Evolutionary conservation across 2,888 invertebrate genomes (phyloP).

Genomic region (Pseudeuparius sepicola): DNA sequence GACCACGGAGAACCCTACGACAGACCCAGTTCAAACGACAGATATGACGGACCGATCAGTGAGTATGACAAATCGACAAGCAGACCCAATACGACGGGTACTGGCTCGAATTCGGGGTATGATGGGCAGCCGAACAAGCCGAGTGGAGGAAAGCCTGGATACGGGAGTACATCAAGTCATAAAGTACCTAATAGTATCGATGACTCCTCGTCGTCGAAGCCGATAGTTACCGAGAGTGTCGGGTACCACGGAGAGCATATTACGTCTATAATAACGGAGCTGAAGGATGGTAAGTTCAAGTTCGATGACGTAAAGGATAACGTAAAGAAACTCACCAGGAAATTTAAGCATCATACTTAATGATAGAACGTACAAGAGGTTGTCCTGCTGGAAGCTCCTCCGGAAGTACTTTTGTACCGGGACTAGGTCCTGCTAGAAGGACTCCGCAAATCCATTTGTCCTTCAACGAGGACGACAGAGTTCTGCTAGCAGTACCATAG

Average conservation of each 20-base stretch:
- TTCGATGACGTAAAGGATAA: too few relatives aligned
- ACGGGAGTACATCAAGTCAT: too few relatives aligned
- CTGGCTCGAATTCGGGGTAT: neutral
- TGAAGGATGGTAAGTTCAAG: slow-evolving; percentile 31
- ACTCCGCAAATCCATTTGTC: too few relatives aligned
- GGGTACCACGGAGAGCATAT: slow-evolving; percentile 34
- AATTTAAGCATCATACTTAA: too few relatives aligned
- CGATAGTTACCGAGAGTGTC: slow-evolving; percentile 30
- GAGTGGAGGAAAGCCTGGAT: neutral
- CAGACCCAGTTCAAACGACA: slow-evolving; percentile 7
- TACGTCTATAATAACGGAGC: slow-evolving; percentile 36
- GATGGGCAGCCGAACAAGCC: slow-evolving; percentile 8
- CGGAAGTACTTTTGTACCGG: too few relatives aligned
- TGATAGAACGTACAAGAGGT: too few relatives aligned
- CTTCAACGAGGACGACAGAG: too few relatives aligned
- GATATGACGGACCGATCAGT: neutral
- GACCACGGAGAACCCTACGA: slow-evolving; percentile 11
- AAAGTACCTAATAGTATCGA: slow-evolving; percentile 4
- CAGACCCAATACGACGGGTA: slow-evolving; percentile 5
- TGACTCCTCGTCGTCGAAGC: slow-evolving; percentile 19
- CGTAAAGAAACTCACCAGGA: too few relatives aligned
- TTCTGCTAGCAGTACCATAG: too few relatives aligned
- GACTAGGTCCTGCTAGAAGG: too few relatives aligned
- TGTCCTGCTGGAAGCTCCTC: too few relatives aligned
- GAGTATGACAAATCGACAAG: slow-evolving; percentile 2